phyloP scores from a whole-genome alignment of 2,888 invertebrate species.

The Eurytoma californica region DNA sequence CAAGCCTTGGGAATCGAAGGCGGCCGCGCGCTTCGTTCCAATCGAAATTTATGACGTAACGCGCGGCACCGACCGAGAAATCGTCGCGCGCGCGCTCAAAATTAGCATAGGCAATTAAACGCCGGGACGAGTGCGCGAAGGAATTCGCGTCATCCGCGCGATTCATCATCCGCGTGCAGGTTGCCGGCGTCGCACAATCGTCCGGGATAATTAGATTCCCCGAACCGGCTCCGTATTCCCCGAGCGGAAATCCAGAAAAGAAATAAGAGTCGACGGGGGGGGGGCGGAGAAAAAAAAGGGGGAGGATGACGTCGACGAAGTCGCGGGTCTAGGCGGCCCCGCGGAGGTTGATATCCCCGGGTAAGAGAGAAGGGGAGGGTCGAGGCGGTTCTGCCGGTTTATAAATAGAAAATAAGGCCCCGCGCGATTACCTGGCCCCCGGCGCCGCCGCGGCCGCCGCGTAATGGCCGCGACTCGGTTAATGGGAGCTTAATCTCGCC shows the following conservation, averaged over 20 bases:
- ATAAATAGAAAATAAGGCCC: conserved; percentile 62
- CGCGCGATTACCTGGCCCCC: conserved; percentile 55
- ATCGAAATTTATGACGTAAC: too few species aligned
- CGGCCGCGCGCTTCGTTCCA: too few species aligned
- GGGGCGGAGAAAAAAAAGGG: too few species aligned
- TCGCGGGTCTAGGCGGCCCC: neutral
- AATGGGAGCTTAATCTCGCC: conserved; percentile 68
- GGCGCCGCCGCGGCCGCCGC: conserved; percentile 39
- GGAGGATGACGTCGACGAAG: conserved; percentile 7
- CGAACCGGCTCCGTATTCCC: too few species aligned
- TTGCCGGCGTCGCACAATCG: too few species aligned
- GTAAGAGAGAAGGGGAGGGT: neutral
- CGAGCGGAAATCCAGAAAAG: neutral
- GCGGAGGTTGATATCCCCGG: conserved; percentile 28
- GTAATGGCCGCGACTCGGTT: conserved; percentile 64
- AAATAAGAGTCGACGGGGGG: neutral
- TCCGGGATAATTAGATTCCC: conserved; percentile 11
- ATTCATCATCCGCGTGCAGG: too few species aligned
- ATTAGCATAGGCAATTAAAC: too few species aligned
- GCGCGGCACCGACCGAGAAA: too few species aligned
- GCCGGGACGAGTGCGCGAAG: too few species aligned
- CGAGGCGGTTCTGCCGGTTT: conserved; percentile 56
- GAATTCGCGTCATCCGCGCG: too few species aligned
- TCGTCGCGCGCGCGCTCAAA: too few species aligned
- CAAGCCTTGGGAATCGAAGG: too few species aligned